Base-by-base conservation (phyloP, 2,888 invertebrate genomes). In the Thereva unica region DNA sequence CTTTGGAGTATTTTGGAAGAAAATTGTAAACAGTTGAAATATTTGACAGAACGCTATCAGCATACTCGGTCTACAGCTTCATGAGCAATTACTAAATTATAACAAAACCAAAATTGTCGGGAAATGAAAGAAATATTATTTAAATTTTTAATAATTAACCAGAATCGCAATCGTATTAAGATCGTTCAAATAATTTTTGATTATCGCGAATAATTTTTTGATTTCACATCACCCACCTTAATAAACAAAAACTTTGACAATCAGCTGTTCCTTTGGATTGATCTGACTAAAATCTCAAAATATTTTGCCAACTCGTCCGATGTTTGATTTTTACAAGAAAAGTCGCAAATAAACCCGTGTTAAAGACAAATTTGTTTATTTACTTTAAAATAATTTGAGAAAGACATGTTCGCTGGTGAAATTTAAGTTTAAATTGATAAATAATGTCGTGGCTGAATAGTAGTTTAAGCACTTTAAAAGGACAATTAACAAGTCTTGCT, bases 401-500 rank as follows among this genome's bases (percentile, higher is more conserved):
- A 42, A 10, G 6, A n/a, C 9, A 59, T 59, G 57, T 59, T 47
- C 47, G 41, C 38, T 55, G 41, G 38, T 38, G 41, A 41, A 41
- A 55, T 38, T 41, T 34, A 8, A 47, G 56, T 42, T 47, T 4
- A 37, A 54, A 54, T n/a, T 57, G 45, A 53, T 9, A 35, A 54
- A 68, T 44, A 74, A 89, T 89, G 88, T 85, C 89, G 79, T 89
- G 89, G 89, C 82, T 89, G 68, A 89, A 89, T 78, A 79, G 74
- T 71, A 78, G 80, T 71, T 71, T 80, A 4, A 79, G 74, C 72
- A 87, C 84, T 81, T 82, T 95, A 72, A 65, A 65, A 49, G 65
- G 65, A 1, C 95, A 95, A 84, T 86, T 95, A 75, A 87, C 89
- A 42, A 94, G 86, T 83, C 90, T 95, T 76, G 94, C 95, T 68